Percentiles rank a stretch among this genome's conserved stretches.
phyloP scores from a whole-genome alignment of 2,888 invertebrate genomes.

The Eledone cirrhosa region DNA sequence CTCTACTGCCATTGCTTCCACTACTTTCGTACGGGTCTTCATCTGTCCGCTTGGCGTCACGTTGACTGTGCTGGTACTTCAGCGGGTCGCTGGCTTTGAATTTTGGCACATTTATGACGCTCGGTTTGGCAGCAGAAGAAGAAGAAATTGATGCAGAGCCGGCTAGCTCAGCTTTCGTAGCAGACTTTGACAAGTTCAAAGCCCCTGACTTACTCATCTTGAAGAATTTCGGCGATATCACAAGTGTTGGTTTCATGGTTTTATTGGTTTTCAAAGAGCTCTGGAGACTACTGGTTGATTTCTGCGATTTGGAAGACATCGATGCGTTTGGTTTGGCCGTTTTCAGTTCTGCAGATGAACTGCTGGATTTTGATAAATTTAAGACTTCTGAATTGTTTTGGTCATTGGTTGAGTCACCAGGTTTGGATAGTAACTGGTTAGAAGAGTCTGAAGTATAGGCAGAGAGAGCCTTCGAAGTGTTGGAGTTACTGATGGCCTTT shows the following conservation, averaged over 20 bases:
- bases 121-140: background rate
- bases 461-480: background rate
- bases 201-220: constrained; percentile 17
- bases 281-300: background rate
- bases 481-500: background rate
- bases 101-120: constrained; percentile 6
- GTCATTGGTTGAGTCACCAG: no score
- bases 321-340: background rate
- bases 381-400: background rate
- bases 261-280: background rate
- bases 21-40: background rate
- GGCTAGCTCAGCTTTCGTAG: background rate
- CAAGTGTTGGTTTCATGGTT: background rate
- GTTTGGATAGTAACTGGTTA: background rate
- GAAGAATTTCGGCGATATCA: constrained; percentile 15
- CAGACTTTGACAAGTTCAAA: background rate
- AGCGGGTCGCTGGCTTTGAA: constrained; percentile 1
- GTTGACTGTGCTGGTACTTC: background rate
- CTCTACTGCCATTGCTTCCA: background rate
- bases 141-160: background rate
- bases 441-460: background rate
- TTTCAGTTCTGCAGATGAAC: background rate
- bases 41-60: background rate
- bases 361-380: constrained; percentile 2
- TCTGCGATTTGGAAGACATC: background rate